Conservation (phyloP, 1,140 invertebrate genomes). For the Harlomillsia oculata region DNA sequence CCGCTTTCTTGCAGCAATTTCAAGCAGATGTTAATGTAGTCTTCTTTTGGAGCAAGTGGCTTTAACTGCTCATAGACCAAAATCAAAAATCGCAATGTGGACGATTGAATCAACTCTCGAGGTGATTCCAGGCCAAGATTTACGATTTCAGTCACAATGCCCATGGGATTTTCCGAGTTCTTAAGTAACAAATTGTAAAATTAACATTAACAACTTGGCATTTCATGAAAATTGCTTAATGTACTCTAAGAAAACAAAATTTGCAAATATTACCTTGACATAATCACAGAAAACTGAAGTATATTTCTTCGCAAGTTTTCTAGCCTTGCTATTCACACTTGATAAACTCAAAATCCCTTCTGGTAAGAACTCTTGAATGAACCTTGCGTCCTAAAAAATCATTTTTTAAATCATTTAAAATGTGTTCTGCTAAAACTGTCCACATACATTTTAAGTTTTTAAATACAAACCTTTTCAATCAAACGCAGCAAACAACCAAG, state of each 20-base stretch:
- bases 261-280: slow-evolving; percentile 15
- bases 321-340: slow-evolving; percentile 29
- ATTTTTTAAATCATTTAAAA: background rate
- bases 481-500: background rate
- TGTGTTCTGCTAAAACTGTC: background rate
- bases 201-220: background rate
- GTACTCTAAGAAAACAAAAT: slow-evolving; percentile 1
- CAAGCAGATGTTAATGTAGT: slow-evolving; percentile 7
- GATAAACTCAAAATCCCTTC: slow-evolving; percentile 31
- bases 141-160: slow-evolving; percentile 6
- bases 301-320: slow-evolving; percentile 21
- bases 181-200: background rate
- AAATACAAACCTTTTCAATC: background rate
- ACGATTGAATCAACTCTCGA: slow-evolving; percentile 16
- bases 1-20: background rate
- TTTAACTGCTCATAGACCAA: slow-evolving; percentile 7
- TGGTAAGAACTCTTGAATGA: slow-evolving; percentile 25
- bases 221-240: background rate
- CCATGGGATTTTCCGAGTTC: background rate
- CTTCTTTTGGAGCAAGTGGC: slow-evolving; percentile 13
- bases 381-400: slow-evolving; percentile 13
- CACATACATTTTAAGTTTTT: background rate
- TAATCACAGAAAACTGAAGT: slow-evolving; percentile 1
- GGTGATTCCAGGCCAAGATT: slow-evolving; percentile 12
- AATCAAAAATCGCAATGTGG: slow-evolving; percentile 25